Evolutionary conservation across 2,888 invertebrate species (phyloP).

Genomic region (Meteorus cinctellus): DNA sequence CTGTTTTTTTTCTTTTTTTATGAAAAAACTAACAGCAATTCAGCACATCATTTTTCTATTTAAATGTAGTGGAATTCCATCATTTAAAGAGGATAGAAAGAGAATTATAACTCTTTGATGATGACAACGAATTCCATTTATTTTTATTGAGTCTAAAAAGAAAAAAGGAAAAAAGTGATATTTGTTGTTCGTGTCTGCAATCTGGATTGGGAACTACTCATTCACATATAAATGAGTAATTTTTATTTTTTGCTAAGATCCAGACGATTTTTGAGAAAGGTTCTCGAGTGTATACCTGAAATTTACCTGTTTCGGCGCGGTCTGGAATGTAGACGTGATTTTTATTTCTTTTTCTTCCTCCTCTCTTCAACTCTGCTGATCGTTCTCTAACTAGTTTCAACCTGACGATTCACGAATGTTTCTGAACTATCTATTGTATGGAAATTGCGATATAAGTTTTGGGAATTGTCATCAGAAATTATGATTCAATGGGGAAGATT

Average conservation of each 20-base stretch:
- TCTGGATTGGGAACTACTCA: too few relatives aligned
- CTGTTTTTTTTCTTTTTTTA: too few relatives aligned
- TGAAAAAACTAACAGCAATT: too few relatives aligned
- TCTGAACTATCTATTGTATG: constrained; percentile 16
- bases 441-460: neutral
- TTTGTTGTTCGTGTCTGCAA: too few relatives aligned
- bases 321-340: constrained; percentile 37
- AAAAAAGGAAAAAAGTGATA: too few relatives aligned
- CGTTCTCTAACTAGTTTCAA: neutral
- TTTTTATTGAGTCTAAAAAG: too few relatives aligned
- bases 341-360: constrained; percentile 16
- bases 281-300: constrained; percentile 21
- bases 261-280: constrained; percentile 1
- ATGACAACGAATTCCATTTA: too few relatives aligned
- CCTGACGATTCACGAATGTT: constrained; percentile 4
- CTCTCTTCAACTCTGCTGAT: constrained; percentile 10
- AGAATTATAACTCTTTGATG: too few relatives aligned
- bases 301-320: neutral
- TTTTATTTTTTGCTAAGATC: constrained; percentile 1
- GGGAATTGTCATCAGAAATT: neutral
- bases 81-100: too few relatives aligned
- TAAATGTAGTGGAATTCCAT: too few relatives aligned
- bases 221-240: too few relatives aligned
- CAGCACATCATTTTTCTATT: too few relatives aligned
- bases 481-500: neutral